Percentiles rank a stretch among this genome's conserved stretches.
Conservation (phyloP, 2,113 vertebrate species). For the Sapajus apella region DNA sequence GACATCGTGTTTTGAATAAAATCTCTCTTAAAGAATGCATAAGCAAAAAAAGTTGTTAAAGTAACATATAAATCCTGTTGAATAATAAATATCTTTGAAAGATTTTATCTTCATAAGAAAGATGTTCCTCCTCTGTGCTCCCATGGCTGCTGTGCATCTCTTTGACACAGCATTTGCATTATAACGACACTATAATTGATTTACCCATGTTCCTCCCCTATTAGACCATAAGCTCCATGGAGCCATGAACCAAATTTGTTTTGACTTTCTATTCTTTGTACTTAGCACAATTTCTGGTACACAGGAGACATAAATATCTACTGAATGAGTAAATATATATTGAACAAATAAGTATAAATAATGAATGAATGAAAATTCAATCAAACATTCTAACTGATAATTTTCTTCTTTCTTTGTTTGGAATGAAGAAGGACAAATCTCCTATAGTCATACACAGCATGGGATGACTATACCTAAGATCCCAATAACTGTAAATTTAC, state of each 20-base stretch:
- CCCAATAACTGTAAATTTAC: neutral
- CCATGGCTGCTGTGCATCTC: neutral
- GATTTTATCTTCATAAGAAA: neutral
- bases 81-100: neutral
- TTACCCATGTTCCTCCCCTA: neutral
- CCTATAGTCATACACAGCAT: neutral
- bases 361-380: neutral
- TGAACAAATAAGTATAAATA: neutral
- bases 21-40: neutral
- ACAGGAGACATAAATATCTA: neutral
- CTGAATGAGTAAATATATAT: neutral
- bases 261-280: neutral
- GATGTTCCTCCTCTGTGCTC: neutral
- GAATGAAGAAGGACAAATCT: neutral
- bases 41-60: neutral
- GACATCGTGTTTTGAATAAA: neutral
- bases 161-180: neutral
- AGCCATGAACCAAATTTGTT: neutral
- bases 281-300: neutral
- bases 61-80: neutral
- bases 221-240: neutral
- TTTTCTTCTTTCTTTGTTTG: neutral
- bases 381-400: neutral
- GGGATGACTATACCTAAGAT: neutral
- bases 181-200: neutral